A percentile compares a stretch with the other conserved stretches of the same genome.
These are phyloP conservation scores for Eutrigla gurnardus DNA, from an alignment of 2,797 vertebrate genomes.

Conservation along the genomic window DNA sequence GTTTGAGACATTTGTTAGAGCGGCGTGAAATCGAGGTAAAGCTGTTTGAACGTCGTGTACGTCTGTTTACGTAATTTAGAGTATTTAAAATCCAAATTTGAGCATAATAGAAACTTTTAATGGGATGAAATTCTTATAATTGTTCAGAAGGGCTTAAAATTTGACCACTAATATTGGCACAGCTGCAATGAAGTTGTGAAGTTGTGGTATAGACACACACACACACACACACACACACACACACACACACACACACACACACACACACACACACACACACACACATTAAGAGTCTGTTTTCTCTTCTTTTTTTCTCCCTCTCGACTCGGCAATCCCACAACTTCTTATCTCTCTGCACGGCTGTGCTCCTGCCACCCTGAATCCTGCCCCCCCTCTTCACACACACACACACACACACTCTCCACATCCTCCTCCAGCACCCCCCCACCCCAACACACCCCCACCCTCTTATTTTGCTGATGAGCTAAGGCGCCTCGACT, in stretches of 20 bases:
- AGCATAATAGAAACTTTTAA: background rate
- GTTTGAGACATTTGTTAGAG: conserved; percentile 40
- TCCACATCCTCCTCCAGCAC: background rate
- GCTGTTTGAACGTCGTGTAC: background rate
- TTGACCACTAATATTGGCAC: conserved; percentile 25
- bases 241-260: conserved; percentile 8
- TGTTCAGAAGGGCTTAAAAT: conserved; percentile 20
- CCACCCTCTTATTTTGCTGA: conserved; percentile 48
- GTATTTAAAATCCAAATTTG: background rate
- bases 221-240: conserved; percentile 6
- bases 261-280: background rate
- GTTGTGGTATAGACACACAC: conserved; percentile 25
- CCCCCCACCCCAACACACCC: conserved; percentile 18
- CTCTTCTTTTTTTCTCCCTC: conserved; percentile 62
- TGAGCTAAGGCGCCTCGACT: conserved; percentile 61
- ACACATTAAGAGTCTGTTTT: conserved; percentile 59
- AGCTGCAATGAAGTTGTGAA: conserved; percentile 26
- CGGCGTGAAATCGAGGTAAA: conserved; percentile 9
- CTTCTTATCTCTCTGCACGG: conserved; percentile 80
- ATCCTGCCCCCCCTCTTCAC: conserved; percentile 18
- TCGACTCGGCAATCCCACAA: conserved; percentile 77
- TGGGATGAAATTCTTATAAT: conserved; percentile 1
- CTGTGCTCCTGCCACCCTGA: conserved; percentile 68
- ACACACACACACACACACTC: conserved; percentile 39
- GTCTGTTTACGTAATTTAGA: background rate